phyloP scores from a whole-genome alignment of 1,140 invertebrate genomes.

The Mactra quadrangularis region DNA sequence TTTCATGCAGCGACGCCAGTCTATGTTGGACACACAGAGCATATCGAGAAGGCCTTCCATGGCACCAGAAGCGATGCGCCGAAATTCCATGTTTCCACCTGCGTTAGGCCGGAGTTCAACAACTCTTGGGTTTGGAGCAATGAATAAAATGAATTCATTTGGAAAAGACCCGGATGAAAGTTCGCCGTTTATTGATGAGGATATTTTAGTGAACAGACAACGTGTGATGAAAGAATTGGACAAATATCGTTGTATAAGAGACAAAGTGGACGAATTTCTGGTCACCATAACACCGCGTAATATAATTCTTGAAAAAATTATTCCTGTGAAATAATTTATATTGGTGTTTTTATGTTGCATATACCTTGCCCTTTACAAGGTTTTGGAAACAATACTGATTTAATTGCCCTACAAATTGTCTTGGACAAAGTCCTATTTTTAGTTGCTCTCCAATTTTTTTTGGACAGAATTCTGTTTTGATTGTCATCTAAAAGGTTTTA shows the following conservation, averaged over 20 bases:
- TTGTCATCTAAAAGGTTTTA: no score
- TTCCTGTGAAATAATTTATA: no score
- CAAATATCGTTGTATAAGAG: constrained; percentile 51
- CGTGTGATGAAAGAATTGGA: constrained; percentile 62
- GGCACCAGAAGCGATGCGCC: constrained; percentile 20
- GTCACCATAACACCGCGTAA: not conserved
- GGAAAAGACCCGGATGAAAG: constrained; percentile 11
- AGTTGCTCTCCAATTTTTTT: no score
- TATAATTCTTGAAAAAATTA: no score
- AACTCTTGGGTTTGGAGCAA: constrained; percentile 9
- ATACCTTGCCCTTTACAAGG: no score
- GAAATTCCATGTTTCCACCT: constrained; percentile 19
- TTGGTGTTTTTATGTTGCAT: no score
- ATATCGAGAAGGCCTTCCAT: constrained; percentile 4
- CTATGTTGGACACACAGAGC: constrained; percentile 3
- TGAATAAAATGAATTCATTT: constrained; percentile 15
- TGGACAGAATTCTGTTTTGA: no score
- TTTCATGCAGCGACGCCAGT: constrained; percentile 47
- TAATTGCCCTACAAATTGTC: no score
- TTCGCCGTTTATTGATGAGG: constrained; percentile 64
- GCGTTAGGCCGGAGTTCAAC: constrained; percentile 41
- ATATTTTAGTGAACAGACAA: constrained; percentile 63
- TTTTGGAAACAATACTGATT: no score
- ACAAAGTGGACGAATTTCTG: constrained; percentile 15
- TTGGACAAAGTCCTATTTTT: no score